phyloP scores from a whole-genome alignment of 2,113 vertebrate genomes.

The Cacatua alba region DNA sequence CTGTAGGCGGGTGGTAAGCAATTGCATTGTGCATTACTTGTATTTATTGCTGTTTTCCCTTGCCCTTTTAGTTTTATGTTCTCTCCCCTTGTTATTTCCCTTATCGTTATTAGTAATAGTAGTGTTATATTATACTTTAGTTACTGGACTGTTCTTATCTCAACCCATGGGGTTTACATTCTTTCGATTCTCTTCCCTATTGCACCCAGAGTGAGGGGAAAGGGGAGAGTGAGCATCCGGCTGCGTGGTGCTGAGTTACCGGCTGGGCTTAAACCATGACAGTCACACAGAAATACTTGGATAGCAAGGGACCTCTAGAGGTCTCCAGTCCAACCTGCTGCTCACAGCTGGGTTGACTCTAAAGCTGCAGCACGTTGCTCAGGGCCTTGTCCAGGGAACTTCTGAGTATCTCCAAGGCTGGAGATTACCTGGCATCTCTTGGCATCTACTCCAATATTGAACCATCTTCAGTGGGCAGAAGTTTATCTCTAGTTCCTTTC shows the following conservation, averaged over 20 bases:
- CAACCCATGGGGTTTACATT: background rate
- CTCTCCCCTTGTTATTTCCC: background rate
- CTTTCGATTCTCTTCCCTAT: background rate
- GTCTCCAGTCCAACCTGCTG: background rate
- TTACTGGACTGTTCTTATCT: background rate
- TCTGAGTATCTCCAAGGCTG: background rate
- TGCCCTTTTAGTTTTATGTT: background rate
- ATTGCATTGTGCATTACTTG: background rate
- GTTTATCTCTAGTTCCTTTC: background rate
- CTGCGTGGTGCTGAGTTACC: background rate
- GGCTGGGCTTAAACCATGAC: background rate
- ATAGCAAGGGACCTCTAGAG: background rate
- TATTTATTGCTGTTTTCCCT: background rate
- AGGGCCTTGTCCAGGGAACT: background rate
- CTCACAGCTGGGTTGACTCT: background rate
- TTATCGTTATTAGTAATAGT: background rate
- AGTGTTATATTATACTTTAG: background rate
- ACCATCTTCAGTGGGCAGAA: background rate
- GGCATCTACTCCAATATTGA: background rate
- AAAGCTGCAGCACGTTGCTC: background rate
- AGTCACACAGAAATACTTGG: background rate
- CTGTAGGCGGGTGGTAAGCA: background rate
- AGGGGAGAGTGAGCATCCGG: background rate
- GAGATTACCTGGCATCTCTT: background rate
- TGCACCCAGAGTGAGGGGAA: background rate